Conservation (phyloP, 2,113 vertebrate genomes). For the Dasypus novemcinctus region DNA sequence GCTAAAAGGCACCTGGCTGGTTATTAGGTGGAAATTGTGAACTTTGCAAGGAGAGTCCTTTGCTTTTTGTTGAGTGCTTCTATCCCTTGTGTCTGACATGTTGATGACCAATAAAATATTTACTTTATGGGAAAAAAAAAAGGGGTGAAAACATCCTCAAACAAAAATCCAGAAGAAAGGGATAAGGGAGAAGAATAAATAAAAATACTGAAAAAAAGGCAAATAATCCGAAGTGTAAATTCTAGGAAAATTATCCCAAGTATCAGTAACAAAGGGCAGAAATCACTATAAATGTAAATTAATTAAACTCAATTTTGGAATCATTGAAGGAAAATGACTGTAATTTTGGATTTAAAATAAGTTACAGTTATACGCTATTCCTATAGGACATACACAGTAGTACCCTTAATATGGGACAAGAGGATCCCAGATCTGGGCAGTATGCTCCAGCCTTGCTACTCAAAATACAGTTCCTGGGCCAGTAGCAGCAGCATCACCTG, state of each 20-base stretch:
- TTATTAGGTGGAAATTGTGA: no score
- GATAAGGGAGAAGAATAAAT: background rate
- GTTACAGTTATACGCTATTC: background rate
- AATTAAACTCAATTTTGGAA: background rate
- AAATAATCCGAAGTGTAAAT: background rate
- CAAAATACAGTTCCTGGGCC: background rate
- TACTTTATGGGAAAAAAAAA: no score
- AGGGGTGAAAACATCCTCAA: background rate
- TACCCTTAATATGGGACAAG: background rate
- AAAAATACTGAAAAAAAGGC: background rate
- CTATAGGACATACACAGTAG: background rate
- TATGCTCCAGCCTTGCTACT: background rate
- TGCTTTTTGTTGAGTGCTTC: no score
- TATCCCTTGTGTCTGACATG: no score
- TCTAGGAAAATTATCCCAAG: background rate
- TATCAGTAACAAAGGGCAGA: background rate
- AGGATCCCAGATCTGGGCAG: background rate
- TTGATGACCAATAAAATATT: no score
- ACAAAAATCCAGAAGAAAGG: background rate
- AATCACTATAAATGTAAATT: slow-evolving; percentile 40
- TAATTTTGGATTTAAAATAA: background rate
- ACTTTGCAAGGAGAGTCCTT: no score
- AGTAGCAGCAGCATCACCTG: background rate
- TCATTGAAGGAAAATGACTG: background rate
- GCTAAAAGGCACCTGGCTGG: no score